A percentile compares a stretch with the other conserved stretches of the same genome.
These are phyloP conservation scores for Frankliniella intonsa DNA, from an alignment of 2,888 invertebrate species.

Conservation along the genomic window DNA sequence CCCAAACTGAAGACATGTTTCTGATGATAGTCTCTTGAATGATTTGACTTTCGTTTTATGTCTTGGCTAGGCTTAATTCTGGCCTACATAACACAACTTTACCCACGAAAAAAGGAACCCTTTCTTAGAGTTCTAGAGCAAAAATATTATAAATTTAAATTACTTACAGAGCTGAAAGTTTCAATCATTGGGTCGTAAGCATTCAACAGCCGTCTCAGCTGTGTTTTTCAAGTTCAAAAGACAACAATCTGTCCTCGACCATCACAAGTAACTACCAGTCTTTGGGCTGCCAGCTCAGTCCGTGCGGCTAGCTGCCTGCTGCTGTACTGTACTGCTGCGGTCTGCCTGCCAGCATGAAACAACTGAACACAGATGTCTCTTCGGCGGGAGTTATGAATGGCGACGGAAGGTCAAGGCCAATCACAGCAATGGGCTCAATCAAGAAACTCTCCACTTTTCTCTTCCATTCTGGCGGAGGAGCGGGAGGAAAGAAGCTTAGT, in stretches of 20 bases:
- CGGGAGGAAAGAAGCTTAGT: no score
- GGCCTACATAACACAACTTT: constrained; percentile 12
- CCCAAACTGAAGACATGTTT: no score
- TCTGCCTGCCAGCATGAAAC: background rate
- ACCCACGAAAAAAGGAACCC: background rate
- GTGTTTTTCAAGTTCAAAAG: constrained; percentile 24
- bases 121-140: background rate
- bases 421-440: no score
- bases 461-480: no score
- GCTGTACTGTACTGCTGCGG: no score
- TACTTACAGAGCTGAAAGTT: constrained; percentile 11
- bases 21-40: no score
- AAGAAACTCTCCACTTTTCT: no score
- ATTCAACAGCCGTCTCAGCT: constrained; percentile 19
- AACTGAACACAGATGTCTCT: background rate
- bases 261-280: constrained; percentile 18
- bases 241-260: constrained; percentile 26
- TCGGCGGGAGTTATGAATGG: no score
- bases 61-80: constrained; percentile 24
- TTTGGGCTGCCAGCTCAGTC: background rate
- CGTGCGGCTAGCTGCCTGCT: no score
- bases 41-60: background rate
- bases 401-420: no score
- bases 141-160: background rate
- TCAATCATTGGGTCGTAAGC: constrained; percentile 13